Percentiles rank a stretch among this genome's conserved stretches.
These are phyloP conservation scores for Conus betulinus DNA, from an alignment of 1,140 invertebrate genomes.

Conservation along the genomic window DNA sequence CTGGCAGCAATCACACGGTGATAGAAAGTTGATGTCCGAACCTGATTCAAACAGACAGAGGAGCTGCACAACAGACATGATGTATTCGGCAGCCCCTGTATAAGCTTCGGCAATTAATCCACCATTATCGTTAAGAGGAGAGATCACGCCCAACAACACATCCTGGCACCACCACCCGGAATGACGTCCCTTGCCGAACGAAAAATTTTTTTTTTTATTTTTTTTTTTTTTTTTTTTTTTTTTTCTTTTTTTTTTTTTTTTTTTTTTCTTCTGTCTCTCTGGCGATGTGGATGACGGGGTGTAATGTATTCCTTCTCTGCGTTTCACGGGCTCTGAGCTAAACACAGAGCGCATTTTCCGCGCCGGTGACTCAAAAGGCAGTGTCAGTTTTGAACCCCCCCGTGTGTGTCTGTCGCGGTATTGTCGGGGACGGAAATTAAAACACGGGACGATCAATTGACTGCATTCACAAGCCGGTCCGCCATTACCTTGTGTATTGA, in stretches of 20 bases:
- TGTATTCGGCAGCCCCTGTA: not conserved
- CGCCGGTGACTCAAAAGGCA: conserved; percentile 15
- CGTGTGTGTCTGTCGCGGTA: conserved; percentile 7
- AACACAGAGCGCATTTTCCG: conserved; percentile 29
- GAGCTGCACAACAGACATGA: not conserved
- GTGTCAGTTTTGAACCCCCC: conserved; percentile 29
- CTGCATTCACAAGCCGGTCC: not conserved
- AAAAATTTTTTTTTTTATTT: not conserved
- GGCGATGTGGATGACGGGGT: not conserved
- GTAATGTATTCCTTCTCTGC: conserved; percentile 24
- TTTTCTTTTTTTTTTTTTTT: not conserved
- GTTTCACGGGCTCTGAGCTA: not conserved
- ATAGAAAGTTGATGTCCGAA: not conserved
- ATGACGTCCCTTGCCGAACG: not conserved
- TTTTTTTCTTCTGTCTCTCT: too few species aligned
- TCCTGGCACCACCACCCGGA: not conserved
- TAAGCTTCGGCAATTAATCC: not conserved
- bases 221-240: too few species aligned
- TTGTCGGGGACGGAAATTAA: conserved; percentile 19
- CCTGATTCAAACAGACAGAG: not conserved
- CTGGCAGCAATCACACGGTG: too few species aligned
- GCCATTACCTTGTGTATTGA: conserved; percentile 31
- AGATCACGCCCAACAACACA: not conserved
- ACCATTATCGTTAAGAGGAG: not conserved
- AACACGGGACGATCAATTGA: conserved; percentile 23